Evolutionary conservation across 2,797 vertebrate species (phyloP).

Genomic region (Prionace glauca): DNA sequence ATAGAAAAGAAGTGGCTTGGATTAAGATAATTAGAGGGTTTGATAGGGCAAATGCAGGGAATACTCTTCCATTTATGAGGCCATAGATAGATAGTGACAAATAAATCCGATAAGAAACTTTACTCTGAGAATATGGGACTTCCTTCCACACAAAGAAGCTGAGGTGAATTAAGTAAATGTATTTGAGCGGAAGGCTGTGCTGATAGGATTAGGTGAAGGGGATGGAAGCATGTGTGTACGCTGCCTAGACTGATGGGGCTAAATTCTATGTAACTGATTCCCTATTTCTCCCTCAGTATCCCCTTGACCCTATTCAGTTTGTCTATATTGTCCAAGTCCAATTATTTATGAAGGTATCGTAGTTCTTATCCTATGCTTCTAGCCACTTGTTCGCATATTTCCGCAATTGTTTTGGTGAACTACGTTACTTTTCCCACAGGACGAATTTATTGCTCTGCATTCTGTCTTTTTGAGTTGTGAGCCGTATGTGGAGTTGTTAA

Average conservation of each 20-base stretch:
- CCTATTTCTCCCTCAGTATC: neutral
- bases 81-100: neutral
- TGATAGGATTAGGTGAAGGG: no score
- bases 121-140: neutral
- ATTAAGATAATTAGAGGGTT: neutral
- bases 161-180: neutral
- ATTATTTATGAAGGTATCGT: neutral
- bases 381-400: neutral
- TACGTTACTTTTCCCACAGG: neutral
- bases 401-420: neutral
- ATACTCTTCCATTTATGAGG: neutral
- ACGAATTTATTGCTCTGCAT: neutral
- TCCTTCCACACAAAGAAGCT: neutral
- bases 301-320: neutral
- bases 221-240: neutral
- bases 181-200: neutral
- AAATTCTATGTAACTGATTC: neutral
- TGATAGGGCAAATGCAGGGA: neutral
- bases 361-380: neutral
- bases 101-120: neutral
- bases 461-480: neutral
- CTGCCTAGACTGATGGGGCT: neutral
- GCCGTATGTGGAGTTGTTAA: neutral
- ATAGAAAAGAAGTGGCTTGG: neutral
- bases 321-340: neutral